Percentiles rank a stretch among this genome's conserved stretches.
Evolutionary conservation across 2,797 vertebrate species (phyloP).

Genomic region (Lutjanus campechanus): DNA sequence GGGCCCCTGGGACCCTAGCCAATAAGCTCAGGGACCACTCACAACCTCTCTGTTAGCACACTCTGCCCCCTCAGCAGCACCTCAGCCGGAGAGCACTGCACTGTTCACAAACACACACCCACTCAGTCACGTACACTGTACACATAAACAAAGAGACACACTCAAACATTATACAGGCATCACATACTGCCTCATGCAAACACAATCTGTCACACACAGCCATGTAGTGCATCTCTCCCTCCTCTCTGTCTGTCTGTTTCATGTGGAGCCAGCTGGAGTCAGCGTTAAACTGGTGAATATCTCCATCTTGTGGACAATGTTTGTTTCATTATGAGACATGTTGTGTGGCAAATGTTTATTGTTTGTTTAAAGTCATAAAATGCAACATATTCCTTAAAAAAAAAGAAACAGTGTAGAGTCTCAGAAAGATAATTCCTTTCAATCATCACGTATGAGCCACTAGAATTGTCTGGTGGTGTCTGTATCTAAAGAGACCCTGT

Average conservation of each 20-base stretch:
- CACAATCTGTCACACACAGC: constrained; percentile 79
- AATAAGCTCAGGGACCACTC: constrained; percentile 80
- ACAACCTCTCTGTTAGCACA: constrained; percentile 76
- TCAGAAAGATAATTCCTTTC: no score
- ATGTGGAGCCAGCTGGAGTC: constrained; percentile 45
- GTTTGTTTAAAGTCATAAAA: constrained; percentile 8
- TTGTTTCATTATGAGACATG: constrained; percentile 17
- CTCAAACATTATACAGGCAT: constrained; percentile 73
- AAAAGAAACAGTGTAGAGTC: no score
- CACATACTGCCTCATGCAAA: constrained; percentile 75
- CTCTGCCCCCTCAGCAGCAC: constrained; percentile 66
- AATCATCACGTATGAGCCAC: no score
- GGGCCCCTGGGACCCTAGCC: constrained; percentile 68
- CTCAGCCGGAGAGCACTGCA: constrained; percentile 46
- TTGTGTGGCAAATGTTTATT: constrained; percentile 21
- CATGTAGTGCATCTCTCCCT: constrained; percentile 59
- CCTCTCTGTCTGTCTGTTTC: constrained; percentile 42
- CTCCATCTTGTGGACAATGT: constrained; percentile 88
- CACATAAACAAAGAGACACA: constrained; percentile 72
- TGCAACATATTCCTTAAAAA: no score
- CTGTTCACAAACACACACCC: constrained; percentile 60
- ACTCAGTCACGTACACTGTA: constrained; percentile 41
- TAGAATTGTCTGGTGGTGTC: no score
- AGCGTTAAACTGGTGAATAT: constrained; percentile 86
- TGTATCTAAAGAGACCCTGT: no score